phyloP scores from a whole-genome alignment of 92 coral and sea anemone genomes.

The Meandrina meandrites region DNA sequence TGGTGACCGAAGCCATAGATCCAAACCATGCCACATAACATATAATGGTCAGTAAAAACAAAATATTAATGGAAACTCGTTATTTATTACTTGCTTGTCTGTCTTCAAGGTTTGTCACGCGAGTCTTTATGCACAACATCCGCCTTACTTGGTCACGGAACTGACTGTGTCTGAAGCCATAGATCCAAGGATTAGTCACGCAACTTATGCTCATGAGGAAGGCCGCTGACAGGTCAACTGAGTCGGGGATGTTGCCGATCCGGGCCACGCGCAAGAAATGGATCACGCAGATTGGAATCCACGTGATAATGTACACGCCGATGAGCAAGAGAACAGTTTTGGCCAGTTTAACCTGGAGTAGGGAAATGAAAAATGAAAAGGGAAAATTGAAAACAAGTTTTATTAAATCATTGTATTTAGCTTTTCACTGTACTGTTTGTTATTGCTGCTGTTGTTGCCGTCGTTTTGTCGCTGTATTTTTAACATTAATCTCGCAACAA shows the following conservation, averaged over 20 bases:
- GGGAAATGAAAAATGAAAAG: not conserved
- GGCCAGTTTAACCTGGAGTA: slow-evolving; percentile 68
- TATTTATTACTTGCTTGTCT: slow-evolving; percentile 1
- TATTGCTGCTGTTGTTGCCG: not conserved
- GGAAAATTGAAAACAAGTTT: not conserved
- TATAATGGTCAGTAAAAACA: not conserved
- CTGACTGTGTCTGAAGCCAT: slow-evolving; percentile 75
- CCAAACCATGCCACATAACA: not conserved
- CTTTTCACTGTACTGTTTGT: not conserved
- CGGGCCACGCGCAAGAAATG: slow-evolving; percentile 84
- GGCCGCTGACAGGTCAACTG: slow-evolving; percentile 77
- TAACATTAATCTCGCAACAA: too few relatives aligned
- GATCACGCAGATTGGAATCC: slow-evolving; percentile 78
- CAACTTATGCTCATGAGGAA: slow-evolving; percentile 75
- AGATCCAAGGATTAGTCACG: slow-evolving; percentile 89
- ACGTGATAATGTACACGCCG: slow-evolving; percentile 78
- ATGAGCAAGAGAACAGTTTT: slow-evolving; percentile 70
- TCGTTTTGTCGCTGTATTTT: too few relatives aligned
- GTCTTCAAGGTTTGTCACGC: slow-evolving; percentile 13
- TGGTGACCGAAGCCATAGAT: not conserved
- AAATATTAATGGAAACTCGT: not conserved
- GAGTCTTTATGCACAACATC: slow-evolving; percentile 61
- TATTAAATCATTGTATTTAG: not conserved
- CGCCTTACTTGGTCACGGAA: slow-evolving; percentile 70
- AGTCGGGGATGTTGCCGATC: slow-evolving; percentile 53